Percentiles rank a stretch among this genome's conserved stretches.
These are phyloP conservation scores for Caenorhabditis uteleia DNA, from an alignment of 2,888 invertebrate species.

Conservation along the genomic window DNA sequence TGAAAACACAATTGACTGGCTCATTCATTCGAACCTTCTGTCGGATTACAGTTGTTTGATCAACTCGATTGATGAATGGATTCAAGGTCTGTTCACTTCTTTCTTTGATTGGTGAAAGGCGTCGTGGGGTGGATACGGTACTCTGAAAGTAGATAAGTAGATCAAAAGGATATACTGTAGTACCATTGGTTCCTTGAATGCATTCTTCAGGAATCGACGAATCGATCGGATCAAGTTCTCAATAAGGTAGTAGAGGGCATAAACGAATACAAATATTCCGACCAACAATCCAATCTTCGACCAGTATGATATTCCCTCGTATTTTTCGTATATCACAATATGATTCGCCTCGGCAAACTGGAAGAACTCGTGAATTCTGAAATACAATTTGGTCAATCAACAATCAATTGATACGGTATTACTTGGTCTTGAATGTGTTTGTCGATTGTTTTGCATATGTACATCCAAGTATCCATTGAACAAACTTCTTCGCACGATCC, in stretches of 20 bases:
- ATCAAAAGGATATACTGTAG: neutral
- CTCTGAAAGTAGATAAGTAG: conserved; percentile 2
- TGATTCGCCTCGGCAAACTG: conserved; percentile 29
- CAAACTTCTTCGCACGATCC: neutral
- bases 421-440: too few species aligned
- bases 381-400: too few species aligned
- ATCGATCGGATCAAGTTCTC: conserved; percentile 9
- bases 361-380: conserved; percentile 23
- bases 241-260: conserved; percentile 20
- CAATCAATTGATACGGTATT: too few species aligned
- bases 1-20: conserved; percentile 37
- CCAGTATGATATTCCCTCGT: conserved; percentile 23
- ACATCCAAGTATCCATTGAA: conserved; percentile 38
- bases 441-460: conserved; percentile 29
- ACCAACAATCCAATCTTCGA: conserved; percentile 28
- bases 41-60: conserved; percentile 6
- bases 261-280: conserved; percentile 14
- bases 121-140: conserved; percentile 30
- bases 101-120: conserved; percentile 13
- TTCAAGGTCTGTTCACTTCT: neutral
- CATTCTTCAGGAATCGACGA: conserved; percentile 4
- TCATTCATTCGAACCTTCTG: conserved; percentile 31
- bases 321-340: conserved; percentile 19
- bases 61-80: neutral
- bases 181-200: conserved; percentile 16